Conservation (phyloP, 1,140 invertebrate species). For the Microplitis mediator region DNA sequence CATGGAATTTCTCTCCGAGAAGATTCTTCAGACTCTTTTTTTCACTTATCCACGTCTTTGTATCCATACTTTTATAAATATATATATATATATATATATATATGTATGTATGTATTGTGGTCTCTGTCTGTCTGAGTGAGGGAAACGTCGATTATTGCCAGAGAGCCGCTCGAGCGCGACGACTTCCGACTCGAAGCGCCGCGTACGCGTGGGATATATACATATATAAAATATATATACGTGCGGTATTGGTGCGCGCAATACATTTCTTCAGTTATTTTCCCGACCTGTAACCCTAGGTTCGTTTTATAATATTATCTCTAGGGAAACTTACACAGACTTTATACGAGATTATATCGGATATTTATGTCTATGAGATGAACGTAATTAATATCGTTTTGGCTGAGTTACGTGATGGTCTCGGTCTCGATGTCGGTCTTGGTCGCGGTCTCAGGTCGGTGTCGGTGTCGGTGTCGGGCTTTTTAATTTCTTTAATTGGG, state of each 20-base stretch:
- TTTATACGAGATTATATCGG: no score
- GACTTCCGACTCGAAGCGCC: constrained; percentile 2
- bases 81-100: background rate
- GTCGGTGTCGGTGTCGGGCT: no score
- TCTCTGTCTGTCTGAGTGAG: background rate
- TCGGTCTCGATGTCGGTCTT: no score
- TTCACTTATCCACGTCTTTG: background rate
- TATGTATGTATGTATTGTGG: background rate
- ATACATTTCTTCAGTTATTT: background rate
- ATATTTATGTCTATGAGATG: no score
- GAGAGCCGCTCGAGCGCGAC: background rate
- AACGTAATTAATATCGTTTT: no score
- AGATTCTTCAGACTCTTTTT: background rate
- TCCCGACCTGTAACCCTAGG: background rate
- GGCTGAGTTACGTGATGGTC: no score
- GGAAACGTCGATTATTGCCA: background rate
- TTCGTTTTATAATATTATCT: no score
- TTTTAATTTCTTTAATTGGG: no score
- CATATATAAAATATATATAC: background rate
- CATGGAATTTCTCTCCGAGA: background rate
- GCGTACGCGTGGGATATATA: constrained; percentile 4
- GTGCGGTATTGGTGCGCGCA: background rate
- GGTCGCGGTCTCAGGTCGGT: no score
- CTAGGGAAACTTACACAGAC: no score
- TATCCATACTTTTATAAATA: background rate